A percentile compares a stretch with the other conserved stretches of the same genome.
Conservation (phyloP, 1,140 invertebrate genomes). For the Hormaphis cornu region DNA sequence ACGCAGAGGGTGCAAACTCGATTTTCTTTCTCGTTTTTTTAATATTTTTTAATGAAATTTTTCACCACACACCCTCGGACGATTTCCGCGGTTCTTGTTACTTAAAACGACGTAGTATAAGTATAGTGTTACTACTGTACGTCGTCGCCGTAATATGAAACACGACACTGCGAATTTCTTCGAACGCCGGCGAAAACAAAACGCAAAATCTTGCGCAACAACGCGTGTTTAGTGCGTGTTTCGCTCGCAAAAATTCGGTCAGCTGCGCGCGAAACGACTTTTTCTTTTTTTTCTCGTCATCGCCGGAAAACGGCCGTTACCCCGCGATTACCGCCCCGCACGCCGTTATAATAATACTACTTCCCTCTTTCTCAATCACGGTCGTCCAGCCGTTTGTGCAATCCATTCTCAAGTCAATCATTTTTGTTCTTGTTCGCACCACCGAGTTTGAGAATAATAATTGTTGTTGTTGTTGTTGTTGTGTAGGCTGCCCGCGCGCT, state of each 20-base stretch:
- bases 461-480: background rate
- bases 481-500: background rate
- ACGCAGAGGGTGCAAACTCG: background rate
- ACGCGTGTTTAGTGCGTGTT: background rate
- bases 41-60: conserved; percentile 31
- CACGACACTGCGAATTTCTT: conserved; percentile 5
- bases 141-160: background rate
- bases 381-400: background rate
- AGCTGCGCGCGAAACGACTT: background rate
- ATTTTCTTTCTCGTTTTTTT: background rate
- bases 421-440: background rate
- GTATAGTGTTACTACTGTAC: background rate
- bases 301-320: conserved; percentile 25
- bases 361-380: too few species aligned
- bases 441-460: conserved; percentile 8
- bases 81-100: background rate
- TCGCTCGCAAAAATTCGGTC: background rate
- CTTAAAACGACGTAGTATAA: background rate
- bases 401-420: conserved; percentile 28
- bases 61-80: background rate
- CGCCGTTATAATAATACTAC: background rate
- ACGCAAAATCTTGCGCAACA: conserved; percentile 4
- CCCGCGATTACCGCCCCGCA: background rate
- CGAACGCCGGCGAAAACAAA: background rate
- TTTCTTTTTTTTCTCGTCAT: background rate